Evolutionary conservation across 2,113 vertebrate species (phyloP), one percentile per base, ranked within the genome.

Genomic region (Polyodon spathula): DNA sequence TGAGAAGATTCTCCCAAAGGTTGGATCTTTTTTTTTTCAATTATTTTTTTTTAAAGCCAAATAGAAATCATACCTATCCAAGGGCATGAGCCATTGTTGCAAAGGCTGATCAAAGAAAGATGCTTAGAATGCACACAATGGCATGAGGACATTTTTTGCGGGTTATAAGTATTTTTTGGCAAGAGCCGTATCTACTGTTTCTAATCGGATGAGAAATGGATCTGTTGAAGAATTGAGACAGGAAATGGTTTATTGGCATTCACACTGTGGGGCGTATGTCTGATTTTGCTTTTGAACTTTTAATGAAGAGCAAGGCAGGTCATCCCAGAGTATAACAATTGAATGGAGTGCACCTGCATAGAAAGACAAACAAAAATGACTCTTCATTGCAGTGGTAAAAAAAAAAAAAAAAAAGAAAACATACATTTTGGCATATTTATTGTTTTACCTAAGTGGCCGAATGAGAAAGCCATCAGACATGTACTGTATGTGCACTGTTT

Each of bases 101-200:
- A 73, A 78, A 79, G 80, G 75, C 63, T 40, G 83, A 90, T 90
- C 89, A 90, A 90, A 90, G 82, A 46, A n/a, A 54, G 64, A 71
- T 76, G 51, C 69, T 73, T 73, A 71, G 82, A 81, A 86, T 81
- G 69, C 70, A 72, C 78, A 78, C 72, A 60, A 78, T 73, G 78
- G 73, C 81, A 80, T 64, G 66, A 66, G 77, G 75, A 82, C 75
- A 79, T 38, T 78, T 65, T n/a, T 81, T 77, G 73, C 54, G 60
- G 70, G 61, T 76, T 78, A 72, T 70, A 65, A 65, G 60, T 59
- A 65, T 67, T 83, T 79, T 62, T 69, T 69, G 73, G 60, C 68
- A 65, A 40, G 37, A 55, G 69, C 76, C 75, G 71, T 79, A 61
- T 73, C 73, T 74, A 50, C 74, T 76, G 60, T 55, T 67, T 68